A percentile compares a stretch with the other conserved stretches of the same genome.
Evolutionary conservation across 1,140 invertebrate species (phyloP).

Genomic region (Nasonia longicornis): DNA sequence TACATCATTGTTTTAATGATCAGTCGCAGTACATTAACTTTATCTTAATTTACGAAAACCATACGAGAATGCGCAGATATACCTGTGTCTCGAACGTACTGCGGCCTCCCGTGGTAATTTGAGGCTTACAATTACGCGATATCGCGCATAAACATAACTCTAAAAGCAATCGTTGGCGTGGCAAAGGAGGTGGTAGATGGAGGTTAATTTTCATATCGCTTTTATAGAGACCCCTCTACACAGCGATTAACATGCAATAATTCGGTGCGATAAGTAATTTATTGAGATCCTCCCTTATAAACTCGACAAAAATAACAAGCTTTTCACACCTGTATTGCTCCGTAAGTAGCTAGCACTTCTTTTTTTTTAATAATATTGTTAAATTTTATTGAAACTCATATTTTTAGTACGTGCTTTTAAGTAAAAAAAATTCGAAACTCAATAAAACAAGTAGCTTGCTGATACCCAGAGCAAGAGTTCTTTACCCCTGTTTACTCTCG

Average conservation of each 20-base stretch:
- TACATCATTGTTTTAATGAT: no score
- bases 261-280: conserved; percentile 44
- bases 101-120: conserved; percentile 23
- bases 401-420: neutral
- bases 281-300: conserved; percentile 14
- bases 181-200: neutral
- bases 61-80: neutral
- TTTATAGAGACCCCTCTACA: conserved; percentile 40
- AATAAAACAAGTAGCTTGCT: no score
- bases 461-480: no score
- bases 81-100: neutral
- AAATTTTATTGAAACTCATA: neutral
- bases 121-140: conserved; percentile 26
- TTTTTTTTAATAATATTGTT: neutral
- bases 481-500: neutral
- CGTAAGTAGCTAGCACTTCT: neutral
- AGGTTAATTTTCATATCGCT: conserved; percentile 47
- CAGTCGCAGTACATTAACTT: neutral
- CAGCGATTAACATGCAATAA: conserved; percentile 50
- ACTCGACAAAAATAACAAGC: neutral
- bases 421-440: no score
- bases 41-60: neutral
- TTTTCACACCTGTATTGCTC: neutral
- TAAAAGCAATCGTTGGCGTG: conserved; percentile 36
- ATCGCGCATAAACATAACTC: conserved; percentile 24